Base-by-base conservation (phyloP, 1,140 invertebrate species). In the Luehdorfia chinensis region DNA sequence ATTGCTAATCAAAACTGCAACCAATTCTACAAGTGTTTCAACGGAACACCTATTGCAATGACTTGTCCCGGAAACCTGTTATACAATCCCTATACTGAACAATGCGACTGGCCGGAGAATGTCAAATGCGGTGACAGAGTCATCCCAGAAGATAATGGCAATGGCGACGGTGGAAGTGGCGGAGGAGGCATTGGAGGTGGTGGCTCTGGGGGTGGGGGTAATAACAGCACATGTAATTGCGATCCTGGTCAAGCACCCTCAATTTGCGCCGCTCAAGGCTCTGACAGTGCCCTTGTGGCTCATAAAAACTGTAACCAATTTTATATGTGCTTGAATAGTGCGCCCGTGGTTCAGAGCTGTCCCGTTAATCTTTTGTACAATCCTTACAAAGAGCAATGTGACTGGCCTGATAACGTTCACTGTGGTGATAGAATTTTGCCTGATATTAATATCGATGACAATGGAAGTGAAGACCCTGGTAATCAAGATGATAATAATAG, bases 21-120 rank as follows among this genome's bases (percentile, higher is more conserved):
- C 19, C 27, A 65, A 39, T 75, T 58, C 34, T 75, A 71, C 32
- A 62, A 51, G 23, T 74, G 70, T 16, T 13, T 31, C 9, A 14
- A 61, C 27, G 68, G 66, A 8, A 23, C 48, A 12, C 65, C 60
- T 3, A 36, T 60, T 1, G 39, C 43, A 1, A 59, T 66, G 2
- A 88, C 88, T 36, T 88, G 86, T 4, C 58, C 72, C 0, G 66
- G 72, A 12, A 33, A 36, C 14, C 87, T 88, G 41, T 65, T 90
- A 53, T 92, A 88, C 53, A 91, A 92, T 66, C 81, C 91, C 31
- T 41, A 78, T 25, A 59, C 59, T 9, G 75, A 90, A 71, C 71
- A 89, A 53, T 89, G 93, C 69, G 87, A 93, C 59, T 87, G 90
- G 88, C 75, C 90, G 14, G 51, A 87, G 41, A 73, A 87, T 55